Base-by-base conservation (phyloP, 2,888 invertebrate species). In the Coleophora deauratella region DNA sequence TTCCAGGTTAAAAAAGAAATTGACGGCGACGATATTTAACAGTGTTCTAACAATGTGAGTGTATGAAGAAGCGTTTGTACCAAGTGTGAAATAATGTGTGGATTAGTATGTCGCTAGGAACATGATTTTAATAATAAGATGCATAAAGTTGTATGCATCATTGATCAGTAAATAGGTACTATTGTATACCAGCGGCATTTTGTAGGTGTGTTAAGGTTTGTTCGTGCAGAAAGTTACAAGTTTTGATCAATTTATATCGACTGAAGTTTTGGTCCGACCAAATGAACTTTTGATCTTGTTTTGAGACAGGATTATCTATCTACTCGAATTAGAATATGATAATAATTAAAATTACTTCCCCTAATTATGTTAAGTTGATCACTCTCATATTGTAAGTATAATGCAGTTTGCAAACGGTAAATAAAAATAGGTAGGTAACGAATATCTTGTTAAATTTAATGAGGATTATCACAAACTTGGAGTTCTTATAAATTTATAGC, bases 241-340 rank as follows among this genome's bases (percentile, higher is more conserved):
- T 79, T 79, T 78, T 77, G 74, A 81, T 75, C 77, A 66, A 76
- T 80, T 76, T 44, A 78, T 77, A 79, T 73, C 69, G 84, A 84
- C 84, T 85, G 84, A 85, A 72, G 76, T 82, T 79, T 81, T 82
- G 84, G 84, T 84, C 84, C 84, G 84, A 84, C 84, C 84, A 85
- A 85, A 72, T 80, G 80, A 82, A 82, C 79, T 79, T 71, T 79
- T 69, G 66, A 80, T 80, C 81, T 81, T 80, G 81, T 84, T 78
- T 77, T 75, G 68, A 69, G 64, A 72, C 79, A 72, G 69, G 79
- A 78, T 73, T 67, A 67, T 77, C 63, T 71, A 79, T 77, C 63
- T 71, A 79, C 72, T 79, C 69, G 72, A 72, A 63, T 66, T 78
- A 82, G 72, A 69, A 62, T 79, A n/a, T 57, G 69, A 66, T 76